Conservation (phyloP, 2,113 vertebrate genomes). For the Seriola dumerili region DNA sequence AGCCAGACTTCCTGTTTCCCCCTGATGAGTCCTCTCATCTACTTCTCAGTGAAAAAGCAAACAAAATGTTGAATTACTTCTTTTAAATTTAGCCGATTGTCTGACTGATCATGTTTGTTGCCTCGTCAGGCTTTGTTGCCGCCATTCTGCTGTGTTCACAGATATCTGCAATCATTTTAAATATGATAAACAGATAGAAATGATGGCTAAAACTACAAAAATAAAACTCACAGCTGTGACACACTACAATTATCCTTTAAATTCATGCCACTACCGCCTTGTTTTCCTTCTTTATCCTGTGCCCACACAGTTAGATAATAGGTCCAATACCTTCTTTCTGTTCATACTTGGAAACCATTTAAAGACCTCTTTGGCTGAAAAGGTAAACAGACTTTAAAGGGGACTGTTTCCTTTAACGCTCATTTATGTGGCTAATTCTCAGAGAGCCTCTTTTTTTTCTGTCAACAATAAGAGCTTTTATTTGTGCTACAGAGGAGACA, state of each 20-base stretch:
- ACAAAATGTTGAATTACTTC: neutral
- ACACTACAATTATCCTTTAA: constrained; percentile 16
- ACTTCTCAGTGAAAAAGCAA: neutral
- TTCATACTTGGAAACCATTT: constrained; percentile 57
- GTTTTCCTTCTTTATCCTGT: constrained; percentile 9
- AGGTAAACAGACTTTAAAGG: constrained; percentile 56
- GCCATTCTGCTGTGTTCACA: neutral
- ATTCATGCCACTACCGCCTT: neutral
- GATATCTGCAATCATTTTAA: neutral
- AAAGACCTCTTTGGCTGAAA: constrained; percentile 39
- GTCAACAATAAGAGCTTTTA: constrained; percentile 18
- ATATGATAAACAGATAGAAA: neutral
- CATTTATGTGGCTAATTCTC: constrained; percentile 36
- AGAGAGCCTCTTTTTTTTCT: constrained; percentile 33
- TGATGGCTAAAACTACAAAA: neutral
- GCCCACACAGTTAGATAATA: neutral
- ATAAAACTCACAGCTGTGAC: constrained; percentile 5
- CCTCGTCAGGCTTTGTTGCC: neutral
- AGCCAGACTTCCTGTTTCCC: neutral
- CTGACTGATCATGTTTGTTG: neutral
- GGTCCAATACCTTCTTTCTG: constrained; percentile 11
- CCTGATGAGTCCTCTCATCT: neutral
- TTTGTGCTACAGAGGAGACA: constrained; percentile 33
- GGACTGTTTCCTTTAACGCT: constrained; percentile 32
- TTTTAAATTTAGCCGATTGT: neutral